These are phyloP conservation scores for Eurypyga helias DNA, from an alignment of 2,113 vertebrate genomes.

Conservation along the genomic window DNA sequence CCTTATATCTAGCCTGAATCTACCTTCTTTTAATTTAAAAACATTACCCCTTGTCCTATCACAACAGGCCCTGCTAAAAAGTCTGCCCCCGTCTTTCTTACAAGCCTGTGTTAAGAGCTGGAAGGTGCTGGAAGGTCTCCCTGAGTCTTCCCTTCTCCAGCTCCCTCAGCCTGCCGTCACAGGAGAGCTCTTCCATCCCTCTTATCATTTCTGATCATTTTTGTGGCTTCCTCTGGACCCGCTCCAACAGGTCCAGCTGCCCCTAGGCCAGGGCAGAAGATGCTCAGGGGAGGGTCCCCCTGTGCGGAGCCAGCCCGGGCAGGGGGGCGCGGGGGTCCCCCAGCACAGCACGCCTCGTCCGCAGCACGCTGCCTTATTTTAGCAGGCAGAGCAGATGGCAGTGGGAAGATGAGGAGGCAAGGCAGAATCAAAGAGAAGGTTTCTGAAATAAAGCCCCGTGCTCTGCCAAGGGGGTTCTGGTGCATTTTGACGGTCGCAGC, in stretches of 20 bases:
- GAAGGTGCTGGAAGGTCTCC: too few species aligned
- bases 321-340: background rate
- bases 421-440: background rate
- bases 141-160: background rate
- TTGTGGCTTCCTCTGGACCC: background rate
- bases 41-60: too few species aligned
- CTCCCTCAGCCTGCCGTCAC: background rate
- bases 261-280: background rate
- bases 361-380: conserved; percentile 25
- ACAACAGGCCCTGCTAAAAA: too few species aligned
- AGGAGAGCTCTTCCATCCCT: background rate
- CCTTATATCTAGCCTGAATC: too few species aligned
- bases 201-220: background rate
- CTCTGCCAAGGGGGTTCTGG: background rate
- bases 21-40: too few species aligned
- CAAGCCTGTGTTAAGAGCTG: too few species aligned
- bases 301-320: background rate
- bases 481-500: background rate
- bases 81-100: too few species aligned
- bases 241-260: background rate
- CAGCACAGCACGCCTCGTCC: background rate
- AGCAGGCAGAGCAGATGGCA: conserved; percentile 54
- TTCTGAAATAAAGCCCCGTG: background rate
- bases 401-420: conserved; percentile 48
- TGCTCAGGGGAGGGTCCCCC: background rate